phyloP scores from a whole-genome alignment of 2,797 vertebrate genomes.

The Saxicola maurus region DNA sequence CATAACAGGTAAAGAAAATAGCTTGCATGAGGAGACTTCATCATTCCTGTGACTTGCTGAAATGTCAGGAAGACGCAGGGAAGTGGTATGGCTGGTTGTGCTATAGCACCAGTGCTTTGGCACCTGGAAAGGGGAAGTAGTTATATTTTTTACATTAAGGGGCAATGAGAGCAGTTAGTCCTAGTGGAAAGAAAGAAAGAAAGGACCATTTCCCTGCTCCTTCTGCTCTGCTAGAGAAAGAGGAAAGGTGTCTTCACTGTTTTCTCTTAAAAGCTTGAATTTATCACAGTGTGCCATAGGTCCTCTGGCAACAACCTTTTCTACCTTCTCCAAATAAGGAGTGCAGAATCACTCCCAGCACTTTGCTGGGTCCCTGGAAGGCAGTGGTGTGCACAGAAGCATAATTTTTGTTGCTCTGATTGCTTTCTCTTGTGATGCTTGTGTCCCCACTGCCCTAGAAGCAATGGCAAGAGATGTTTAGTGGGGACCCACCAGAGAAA shows the following conservation, averaged over 20 bases:
- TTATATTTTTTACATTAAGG: not conserved
- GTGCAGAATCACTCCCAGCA: rapidly evolving
- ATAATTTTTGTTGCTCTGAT: not conserved
- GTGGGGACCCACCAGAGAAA: not conserved
- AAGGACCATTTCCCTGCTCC: not conserved
- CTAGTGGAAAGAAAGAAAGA: not conserved
- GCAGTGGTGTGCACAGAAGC: not conserved
- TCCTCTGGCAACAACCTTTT: not conserved
- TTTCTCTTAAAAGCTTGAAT: not conserved
- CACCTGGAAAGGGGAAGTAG: not conserved
- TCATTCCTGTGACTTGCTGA: not conserved
- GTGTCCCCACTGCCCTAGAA: not conserved
- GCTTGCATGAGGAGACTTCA: rapidly evolving
- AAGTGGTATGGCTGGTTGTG: not conserved
- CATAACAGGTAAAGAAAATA: not conserved
- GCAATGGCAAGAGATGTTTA: not conserved
- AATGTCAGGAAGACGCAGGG: not conserved
- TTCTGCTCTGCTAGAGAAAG: not conserved
- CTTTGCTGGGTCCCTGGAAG: not conserved
- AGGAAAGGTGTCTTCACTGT: not conserved
- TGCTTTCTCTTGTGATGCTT: not conserved
- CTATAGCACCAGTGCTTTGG: rapidly evolving
- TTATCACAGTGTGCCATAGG: not conserved
- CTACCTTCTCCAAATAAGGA: not conserved
- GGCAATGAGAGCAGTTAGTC: not conserved